Conservation (phyloP, 2,888 invertebrate species). For the Abrostola tripartita region DNA sequence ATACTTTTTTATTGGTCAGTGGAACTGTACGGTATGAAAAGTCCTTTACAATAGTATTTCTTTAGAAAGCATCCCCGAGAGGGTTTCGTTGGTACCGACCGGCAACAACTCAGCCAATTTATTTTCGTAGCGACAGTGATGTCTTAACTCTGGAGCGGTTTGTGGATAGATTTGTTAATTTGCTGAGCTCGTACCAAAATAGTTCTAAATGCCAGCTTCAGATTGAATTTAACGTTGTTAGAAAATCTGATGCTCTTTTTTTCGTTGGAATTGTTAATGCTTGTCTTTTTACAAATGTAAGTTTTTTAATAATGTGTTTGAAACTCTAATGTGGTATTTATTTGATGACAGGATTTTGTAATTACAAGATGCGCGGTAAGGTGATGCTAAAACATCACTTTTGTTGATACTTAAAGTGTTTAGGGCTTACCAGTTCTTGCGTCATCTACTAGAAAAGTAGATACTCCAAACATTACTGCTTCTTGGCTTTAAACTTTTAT, state of each 20-base stretch:
- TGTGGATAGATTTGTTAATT: constrained; percentile 47
- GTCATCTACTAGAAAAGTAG: too few relatives aligned
- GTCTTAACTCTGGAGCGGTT: constrained; percentile 40
- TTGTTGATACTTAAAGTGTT: too few relatives aligned
- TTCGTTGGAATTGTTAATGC: not conserved
- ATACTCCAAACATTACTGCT: too few relatives aligned
- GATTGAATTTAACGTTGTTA: constrained; percentile 6
- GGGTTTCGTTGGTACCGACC: constrained; percentile 27
- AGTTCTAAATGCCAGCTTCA: constrained; percentile 9
- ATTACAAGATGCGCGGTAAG: too few relatives aligned
- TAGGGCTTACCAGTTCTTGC: not conserved
- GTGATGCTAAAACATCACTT: too few relatives aligned
- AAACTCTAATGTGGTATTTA: too few relatives aligned
- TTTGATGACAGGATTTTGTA: too few relatives aligned
- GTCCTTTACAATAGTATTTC: constrained; percentile 44
- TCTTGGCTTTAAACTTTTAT: too few relatives aligned
- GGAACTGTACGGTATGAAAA: constrained; percentile 22
- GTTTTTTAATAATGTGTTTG: not conserved
- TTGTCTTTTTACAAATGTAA: not conserved
- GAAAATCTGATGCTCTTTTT: not conserved
- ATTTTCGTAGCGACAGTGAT: constrained; percentile 49
- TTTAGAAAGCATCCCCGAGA: constrained; percentile 39
- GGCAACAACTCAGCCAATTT: constrained; percentile 47
- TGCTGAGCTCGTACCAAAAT: constrained; percentile 21
- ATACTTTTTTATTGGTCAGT: not conserved